phyloP scores from a whole-genome alignment of 1,140 invertebrate genomes.

The Aphaenogaster floridana region DNA sequence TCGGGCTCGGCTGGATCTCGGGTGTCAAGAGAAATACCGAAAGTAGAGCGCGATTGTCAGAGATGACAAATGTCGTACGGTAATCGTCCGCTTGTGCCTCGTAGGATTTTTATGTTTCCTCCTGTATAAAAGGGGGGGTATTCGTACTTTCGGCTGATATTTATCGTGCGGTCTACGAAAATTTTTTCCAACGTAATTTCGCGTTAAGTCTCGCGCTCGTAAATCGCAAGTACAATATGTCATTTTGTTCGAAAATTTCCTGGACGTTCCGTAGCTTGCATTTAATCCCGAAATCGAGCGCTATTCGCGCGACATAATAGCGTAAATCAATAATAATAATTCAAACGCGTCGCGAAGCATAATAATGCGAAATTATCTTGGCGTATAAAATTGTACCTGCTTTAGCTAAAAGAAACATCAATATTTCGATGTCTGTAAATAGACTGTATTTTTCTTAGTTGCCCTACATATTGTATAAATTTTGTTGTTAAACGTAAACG shows the following conservation, averaged over 20 bases:
- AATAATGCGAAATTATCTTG: background rate
- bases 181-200: slow-evolving; percentile 29
- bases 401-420: slow-evolving; percentile 15
- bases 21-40: slow-evolving; percentile 24
- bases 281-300: background rate
- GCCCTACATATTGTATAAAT: background rate
- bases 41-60: slow-evolving; percentile 55
- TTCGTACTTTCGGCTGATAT: background rate
- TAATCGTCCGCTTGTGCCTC: slow-evolving; percentile 20
- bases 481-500: slow-evolving; percentile 1
- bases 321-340: slow-evolving; percentile 19
- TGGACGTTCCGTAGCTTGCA: background rate
- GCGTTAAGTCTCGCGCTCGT: background rate
- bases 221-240: background rate
- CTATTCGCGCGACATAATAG: background rate
- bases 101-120: slow-evolving; percentile 30
- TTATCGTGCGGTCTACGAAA: slow-evolving; percentile 29
- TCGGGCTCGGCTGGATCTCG: background rate
- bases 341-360: background rate
- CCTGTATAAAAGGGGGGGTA: background rate
- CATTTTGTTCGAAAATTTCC: slow-evolving; percentile 18
- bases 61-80: slow-evolving; percentile 48
- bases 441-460: background rate
- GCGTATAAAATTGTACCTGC: background rate
- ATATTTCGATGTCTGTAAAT: background rate